phyloP scores from a whole-genome alignment of 2,888 invertebrate species.

The Drosophila differens region DNA sequence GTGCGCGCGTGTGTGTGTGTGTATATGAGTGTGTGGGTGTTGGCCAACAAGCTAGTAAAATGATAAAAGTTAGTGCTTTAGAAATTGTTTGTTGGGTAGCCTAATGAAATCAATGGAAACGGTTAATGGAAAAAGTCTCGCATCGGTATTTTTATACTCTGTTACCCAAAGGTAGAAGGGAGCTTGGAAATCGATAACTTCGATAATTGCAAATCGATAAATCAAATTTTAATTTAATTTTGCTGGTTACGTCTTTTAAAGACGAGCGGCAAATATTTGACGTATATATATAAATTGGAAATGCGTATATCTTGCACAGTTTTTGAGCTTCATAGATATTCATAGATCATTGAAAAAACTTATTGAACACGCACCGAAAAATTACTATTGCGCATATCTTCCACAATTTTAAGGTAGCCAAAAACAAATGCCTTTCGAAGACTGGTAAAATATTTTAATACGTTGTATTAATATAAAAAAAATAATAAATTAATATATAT shows the following conservation, averaged over 20 bases:
- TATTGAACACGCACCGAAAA: too few relatives aligned
- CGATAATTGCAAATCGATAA: background rate
- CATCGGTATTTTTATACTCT: background rate
- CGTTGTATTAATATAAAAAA: too few relatives aligned
- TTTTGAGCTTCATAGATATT: too few relatives aligned
- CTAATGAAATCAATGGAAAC: constrained; percentile 12
- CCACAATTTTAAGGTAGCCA: too few relatives aligned
- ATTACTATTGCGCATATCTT: too few relatives aligned
- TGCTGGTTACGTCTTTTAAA: background rate
- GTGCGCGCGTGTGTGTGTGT: constrained; percentile 15
- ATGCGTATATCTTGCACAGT: too few relatives aligned
- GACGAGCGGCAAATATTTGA: background rate
- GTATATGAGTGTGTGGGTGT: constrained; percentile 17
- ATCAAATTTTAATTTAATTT: background rate
- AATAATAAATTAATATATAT: background rate
- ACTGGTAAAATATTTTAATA: too few relatives aligned
- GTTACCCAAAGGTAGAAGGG: background rate
- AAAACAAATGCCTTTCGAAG: too few relatives aligned
- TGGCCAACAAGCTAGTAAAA: constrained; percentile 30
- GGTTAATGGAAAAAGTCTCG: constrained; percentile 16
- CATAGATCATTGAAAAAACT: too few relatives aligned
- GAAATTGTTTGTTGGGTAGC: constrained; percentile 23
- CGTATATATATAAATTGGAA: background rate
- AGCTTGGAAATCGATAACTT: background rate
- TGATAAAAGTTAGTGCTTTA: constrained; percentile 56